Percentiles rank a stretch among this genome's conserved stretches.
Conservation (phyloP, 2,113 vertebrate genomes). For the Falco punctatus region DNA sequence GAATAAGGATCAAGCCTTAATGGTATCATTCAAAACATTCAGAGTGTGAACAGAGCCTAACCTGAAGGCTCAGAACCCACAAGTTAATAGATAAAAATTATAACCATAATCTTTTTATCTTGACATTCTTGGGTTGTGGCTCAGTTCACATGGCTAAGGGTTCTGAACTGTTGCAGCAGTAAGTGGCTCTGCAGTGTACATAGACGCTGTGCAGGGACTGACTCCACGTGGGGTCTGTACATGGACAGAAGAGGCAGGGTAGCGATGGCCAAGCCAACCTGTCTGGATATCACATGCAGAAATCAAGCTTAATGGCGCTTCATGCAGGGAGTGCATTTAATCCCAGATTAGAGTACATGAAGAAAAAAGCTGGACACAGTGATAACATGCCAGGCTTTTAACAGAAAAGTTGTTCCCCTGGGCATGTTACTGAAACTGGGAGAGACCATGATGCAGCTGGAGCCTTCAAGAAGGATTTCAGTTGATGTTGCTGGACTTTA, state of each 20-base stretch:
- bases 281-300: not conserved
- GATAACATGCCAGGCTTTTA: not conserved
- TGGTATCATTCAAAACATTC: not conserved
- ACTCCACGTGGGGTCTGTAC: fast-evolving
- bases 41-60: not conserved
- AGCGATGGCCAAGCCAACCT: not conserved
- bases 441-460: not conserved
- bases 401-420: not conserved
- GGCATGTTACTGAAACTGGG: not conserved
- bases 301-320: not conserved
- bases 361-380: not conserved
- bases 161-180: not conserved
- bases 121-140: not conserved
- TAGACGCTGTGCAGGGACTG: not conserved
- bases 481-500: not conserved
- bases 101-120: not conserved
- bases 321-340: fast-evolving
- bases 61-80: not conserved
- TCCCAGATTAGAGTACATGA: not conserved
- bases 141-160: not conserved
- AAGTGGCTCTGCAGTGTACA: not conserved
- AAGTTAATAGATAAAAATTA: not conserved
- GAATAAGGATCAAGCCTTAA: not conserved
- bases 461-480: not conserved
- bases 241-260: not conserved